phyloP scores from a whole-genome alignment of 2,888 invertebrate species.

The Chesias legatella region DNA sequence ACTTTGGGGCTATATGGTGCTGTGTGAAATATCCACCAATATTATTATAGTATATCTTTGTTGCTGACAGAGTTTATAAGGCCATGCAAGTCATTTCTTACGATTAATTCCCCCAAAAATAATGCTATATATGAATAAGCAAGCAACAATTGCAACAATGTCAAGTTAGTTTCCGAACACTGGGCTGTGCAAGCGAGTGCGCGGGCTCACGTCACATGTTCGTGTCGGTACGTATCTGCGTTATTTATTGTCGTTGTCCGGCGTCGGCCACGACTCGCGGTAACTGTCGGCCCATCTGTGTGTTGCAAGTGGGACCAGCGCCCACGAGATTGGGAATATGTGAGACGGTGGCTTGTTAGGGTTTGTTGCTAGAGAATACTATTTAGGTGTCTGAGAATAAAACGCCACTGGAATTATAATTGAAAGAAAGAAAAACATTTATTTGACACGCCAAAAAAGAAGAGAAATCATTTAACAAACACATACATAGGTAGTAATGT shows the following conservation, averaged over 20 bases:
- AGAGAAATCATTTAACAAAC: too few species aligned
- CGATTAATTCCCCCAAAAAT: not conserved
- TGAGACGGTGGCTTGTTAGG: slow-evolving; percentile 22
- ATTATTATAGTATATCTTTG: too few species aligned
- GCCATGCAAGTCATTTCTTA: too few species aligned
- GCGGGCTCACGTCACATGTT: slow-evolving; percentile 65
- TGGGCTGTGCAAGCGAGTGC: slow-evolving; percentile 31
- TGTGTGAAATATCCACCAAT: too few species aligned
- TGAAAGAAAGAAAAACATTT: too few species aligned
- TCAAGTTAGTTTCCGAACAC: slow-evolving; percentile 30
- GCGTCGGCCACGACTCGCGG: slow-evolving; percentile 51
- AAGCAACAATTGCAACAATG: slow-evolving; percentile 12
- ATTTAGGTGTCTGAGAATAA: too few species aligned
- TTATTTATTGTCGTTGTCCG: slow-evolving; percentile 74
- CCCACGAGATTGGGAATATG: slow-evolving; percentile 6
- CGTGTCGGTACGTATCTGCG: slow-evolving; percentile 72
- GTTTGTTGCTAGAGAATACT: slow-evolving; percentile 5
- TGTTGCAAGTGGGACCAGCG: slow-evolving; percentile 5
- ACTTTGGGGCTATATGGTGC: too few species aligned
- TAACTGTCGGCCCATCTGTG: slow-evolving; percentile 19
- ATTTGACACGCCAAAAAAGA: too few species aligned
- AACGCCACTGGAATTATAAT: too few species aligned
- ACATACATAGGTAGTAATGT: too few species aligned
- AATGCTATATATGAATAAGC: not conserved
- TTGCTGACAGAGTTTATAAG: too few species aligned